Percentiles rank a stretch among this genome's conserved stretches.
Conservation (phyloP, 2,797 vertebrate genomes). For the Staurois parvus region DNA sequence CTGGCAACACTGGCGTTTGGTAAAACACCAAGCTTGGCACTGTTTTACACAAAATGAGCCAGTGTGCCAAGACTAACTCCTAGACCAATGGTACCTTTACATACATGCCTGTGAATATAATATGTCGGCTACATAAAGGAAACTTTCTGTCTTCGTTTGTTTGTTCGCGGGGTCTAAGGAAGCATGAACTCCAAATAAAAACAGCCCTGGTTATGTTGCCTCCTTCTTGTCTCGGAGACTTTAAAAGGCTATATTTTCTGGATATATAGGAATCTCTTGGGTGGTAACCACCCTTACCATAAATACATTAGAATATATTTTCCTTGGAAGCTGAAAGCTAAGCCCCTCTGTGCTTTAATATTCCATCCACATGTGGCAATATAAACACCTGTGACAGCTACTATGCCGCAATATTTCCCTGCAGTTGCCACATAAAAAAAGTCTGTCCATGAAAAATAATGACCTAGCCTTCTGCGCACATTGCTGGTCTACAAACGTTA, state of each 20-base stretch:
- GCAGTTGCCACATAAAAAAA: not conserved
- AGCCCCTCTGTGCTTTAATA: slow-evolving; percentile 1
- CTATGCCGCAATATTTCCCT: not conserved
- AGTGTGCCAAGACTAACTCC: too few species aligned
- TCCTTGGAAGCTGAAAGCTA: slow-evolving; percentile 31
- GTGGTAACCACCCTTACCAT: slow-evolving; percentile 23
- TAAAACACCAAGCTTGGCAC: too few species aligned
- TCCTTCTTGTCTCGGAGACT: not conserved
- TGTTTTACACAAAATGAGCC: too few species aligned
- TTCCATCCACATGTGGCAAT: slow-evolving; percentile 20
- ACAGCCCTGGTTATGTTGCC: not conserved
- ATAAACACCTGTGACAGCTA: slow-evolving; percentile 32
- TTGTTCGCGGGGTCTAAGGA: not conserved
- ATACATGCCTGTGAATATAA: too few species aligned
- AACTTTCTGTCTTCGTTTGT: not conserved
- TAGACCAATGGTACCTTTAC: too few species aligned
- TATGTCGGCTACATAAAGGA: too few species aligned
- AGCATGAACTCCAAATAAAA: too few species aligned
- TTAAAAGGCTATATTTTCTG: not conserved
- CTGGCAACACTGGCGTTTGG: too few species aligned
- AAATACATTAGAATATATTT: slow-evolving; percentile 20
- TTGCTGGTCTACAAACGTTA: not conserved
- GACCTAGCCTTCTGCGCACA: not conserved
- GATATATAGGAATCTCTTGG: slow-evolving; percentile 13
- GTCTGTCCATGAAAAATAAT: not conserved